Evolutionary conservation across 2,888 invertebrate genomes (phyloP).

Genomic region (Iselma pallidipennis): DNA sequence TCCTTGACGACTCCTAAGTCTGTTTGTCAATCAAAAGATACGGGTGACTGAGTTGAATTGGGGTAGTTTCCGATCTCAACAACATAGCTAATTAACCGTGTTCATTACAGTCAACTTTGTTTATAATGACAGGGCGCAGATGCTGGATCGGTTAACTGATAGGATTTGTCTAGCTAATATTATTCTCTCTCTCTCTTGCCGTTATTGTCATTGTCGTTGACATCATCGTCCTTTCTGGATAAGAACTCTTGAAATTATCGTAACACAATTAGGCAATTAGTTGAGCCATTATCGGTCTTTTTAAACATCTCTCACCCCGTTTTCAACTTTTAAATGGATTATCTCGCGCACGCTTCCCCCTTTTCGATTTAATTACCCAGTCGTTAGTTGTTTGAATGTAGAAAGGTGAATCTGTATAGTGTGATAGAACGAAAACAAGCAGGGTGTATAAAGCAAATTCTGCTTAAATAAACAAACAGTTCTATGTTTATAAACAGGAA

Average conservation of each 20-base stretch:
- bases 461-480: not conserved
- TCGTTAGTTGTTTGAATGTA: not conserved
- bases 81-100: not conserved
- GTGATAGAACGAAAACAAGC: not conserved
- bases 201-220: not conserved
- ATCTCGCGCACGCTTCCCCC: not conserved
- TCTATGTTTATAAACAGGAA: not conserved
- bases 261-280: not conserved
- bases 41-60: no score
- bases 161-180: not conserved
- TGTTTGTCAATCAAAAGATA: no score
- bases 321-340: constrained; percentile 1
- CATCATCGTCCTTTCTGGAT: not conserved
- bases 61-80: not conserved
- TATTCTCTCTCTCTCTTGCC: no score
- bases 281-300: not conserved
- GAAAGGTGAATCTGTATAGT: not conserved
- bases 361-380: not conserved
- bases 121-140: no score
- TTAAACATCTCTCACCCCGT: not conserved
- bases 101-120: not conserved
- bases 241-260: not conserved
- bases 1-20: no score
- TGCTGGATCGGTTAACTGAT: not conserved
- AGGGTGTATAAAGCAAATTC: not conserved